Percentiles rank a stretch among this genome's conserved stretches.
phyloP scores from a whole-genome alignment of 2,113 vertebrate species.

The Ifrita kowaldi region DNA sequence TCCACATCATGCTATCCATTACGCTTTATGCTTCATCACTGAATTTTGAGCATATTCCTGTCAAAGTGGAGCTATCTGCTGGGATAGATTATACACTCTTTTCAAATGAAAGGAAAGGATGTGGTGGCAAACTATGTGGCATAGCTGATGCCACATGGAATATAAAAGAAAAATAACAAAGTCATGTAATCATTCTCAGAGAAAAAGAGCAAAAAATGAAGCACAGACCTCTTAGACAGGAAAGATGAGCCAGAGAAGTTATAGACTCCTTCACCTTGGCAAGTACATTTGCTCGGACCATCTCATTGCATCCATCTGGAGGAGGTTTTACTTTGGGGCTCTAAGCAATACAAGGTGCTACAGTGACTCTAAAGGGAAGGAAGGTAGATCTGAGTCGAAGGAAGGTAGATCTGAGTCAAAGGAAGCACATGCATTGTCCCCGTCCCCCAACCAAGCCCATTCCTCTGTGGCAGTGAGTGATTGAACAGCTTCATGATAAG shows the following conservation, averaged over 20 bases:
- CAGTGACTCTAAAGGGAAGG: not conserved
- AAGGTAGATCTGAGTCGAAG: not conserved
- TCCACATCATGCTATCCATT: not conserved
- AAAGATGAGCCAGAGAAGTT: not conserved
- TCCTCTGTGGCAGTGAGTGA: conserved; percentile 2
- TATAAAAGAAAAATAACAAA: not conserved
- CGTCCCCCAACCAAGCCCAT: not conserved
- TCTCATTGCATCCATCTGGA: not conserved
- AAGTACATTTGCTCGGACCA: not conserved
- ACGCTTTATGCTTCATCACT: not conserved
- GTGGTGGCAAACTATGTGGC: not conserved
- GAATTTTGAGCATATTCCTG: not conserved
- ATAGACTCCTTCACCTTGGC: not conserved
- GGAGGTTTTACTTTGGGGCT: not conserved
- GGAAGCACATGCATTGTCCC: not conserved
- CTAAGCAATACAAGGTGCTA: not conserved
- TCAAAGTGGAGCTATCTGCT: not conserved
- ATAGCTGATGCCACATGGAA: not conserved
- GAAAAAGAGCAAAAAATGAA: not conserved
- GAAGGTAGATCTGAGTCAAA: not conserved
- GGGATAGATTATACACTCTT: not conserved
- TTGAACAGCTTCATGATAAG: not conserved
- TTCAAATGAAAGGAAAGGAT: not conserved
- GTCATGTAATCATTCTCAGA: not conserved
- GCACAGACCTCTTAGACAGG: not conserved